phyloP scores from a whole-genome alignment of 2,797 vertebrate species.

The Peromyscus aztecus region DNA sequence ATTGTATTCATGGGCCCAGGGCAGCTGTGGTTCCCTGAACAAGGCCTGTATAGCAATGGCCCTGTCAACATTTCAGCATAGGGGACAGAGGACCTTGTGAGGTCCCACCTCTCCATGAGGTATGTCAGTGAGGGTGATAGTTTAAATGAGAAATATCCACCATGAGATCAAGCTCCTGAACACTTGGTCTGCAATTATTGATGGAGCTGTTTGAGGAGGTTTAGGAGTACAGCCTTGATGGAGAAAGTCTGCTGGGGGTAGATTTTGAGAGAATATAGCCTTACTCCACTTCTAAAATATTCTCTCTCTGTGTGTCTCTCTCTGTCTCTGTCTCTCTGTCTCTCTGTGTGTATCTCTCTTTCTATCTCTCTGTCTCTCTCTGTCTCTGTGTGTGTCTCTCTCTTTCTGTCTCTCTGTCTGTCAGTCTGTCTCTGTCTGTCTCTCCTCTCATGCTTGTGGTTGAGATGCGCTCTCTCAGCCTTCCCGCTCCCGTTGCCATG shows the following conservation, averaged over 20 bases:
- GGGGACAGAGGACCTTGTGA: neutral
- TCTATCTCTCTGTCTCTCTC: neutral
- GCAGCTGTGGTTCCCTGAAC: neutral
- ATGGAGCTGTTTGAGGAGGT: neutral
- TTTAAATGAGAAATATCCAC: neutral
- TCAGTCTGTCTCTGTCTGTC: no score
- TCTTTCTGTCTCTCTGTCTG: no score
- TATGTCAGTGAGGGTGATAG: neutral
- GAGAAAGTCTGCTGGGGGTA: no score
- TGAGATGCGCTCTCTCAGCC: neutral
- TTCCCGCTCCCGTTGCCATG: no score
- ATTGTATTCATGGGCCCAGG: neutral
- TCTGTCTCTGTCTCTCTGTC: neutral
- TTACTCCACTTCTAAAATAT: neutral
- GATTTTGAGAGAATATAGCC: no score
- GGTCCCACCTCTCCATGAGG: neutral
- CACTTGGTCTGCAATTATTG: neutral
- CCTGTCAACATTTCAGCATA: neutral
- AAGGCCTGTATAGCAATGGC: neutral
- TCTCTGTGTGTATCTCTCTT: neutral
- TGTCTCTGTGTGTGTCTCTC: neutral
- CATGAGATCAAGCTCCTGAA: neutral
- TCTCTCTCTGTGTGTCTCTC: neutral
- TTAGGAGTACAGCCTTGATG: neutral
- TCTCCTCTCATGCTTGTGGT: neutral